Percentiles rank a stretch among this genome's conserved stretches.
phyloP scores from a whole-genome alignment of 2,113 vertebrate species.

The Condylura cristata region DNA sequence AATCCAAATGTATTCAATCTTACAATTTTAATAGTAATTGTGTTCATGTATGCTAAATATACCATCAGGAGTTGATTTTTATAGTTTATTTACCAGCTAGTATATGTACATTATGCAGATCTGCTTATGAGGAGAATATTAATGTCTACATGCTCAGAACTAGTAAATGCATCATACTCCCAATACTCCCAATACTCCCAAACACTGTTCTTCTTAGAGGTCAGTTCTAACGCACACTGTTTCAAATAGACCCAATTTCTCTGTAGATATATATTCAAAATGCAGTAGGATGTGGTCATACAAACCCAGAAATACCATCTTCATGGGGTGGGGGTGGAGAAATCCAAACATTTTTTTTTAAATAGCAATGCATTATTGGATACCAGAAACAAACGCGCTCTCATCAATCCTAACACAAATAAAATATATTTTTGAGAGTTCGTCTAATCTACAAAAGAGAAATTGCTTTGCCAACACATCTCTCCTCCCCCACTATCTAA shows the following conservation, averaged over 20 bases:
- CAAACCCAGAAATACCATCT: conserved; percentile 71
- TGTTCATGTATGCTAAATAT: conserved; percentile 50
- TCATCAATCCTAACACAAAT: conserved; percentile 71
- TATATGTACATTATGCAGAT: conserved; percentile 30
- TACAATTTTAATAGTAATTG: conserved; percentile 32
- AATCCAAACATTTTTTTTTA: conserved; percentile 55
- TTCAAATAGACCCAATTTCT: conserved; percentile 63
- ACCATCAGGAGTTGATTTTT: conserved; percentile 63
- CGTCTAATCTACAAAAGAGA: conserved; percentile 80
- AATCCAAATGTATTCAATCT: conserved; percentile 50
- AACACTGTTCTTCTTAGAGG: conserved; percentile 76
- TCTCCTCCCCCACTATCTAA: conserved; percentile 75
- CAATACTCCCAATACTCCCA: conserved; percentile 60
- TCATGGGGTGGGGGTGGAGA: conserved; percentile 50
- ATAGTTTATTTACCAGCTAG: conserved; percentile 71
- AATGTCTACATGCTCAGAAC: conserved; percentile 54
- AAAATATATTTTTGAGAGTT: conserved; percentile 72
- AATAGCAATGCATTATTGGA: conserved; percentile 65
- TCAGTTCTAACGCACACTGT: conserved; percentile 75
- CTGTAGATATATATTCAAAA: conserved; percentile 76
- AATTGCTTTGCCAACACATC: conserved; percentile 79
- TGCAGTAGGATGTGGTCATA: conserved; percentile 79
- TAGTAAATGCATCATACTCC: conserved; percentile 55
- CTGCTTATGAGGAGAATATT: conserved; percentile 62
- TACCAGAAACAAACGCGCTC: conserved; percentile 57